These are phyloP conservation scores for Apis mellifera DNA, from an alignment of 1,140 invertebrate species.

Conservation along the genomic window Amel_HAv3.1 CM009932.2:10862501-10863000, in stretches of 20 bases:
- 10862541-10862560: conserved; percentile 31
- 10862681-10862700: conserved; percentile 39
- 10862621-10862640: conserved; percentile 40
- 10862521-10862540: background rate
- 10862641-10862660: conserved; percentile 37
- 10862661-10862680: conserved; percentile 30
- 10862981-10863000: conserved; percentile 20
- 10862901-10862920: conserved; percentile 61
- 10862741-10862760: conserved; percentile 49
- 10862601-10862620: conserved; percentile 35
- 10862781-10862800: conserved; percentile 58
- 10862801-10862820: conserved; percentile 64
- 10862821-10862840: conserved; percentile 79
- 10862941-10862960: conserved; percentile 54
- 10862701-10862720: conserved; percentile 46
- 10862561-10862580: conserved; percentile 47
- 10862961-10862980: conserved; percentile 44
- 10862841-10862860: conserved; percentile 79
- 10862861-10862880: conserved; percentile 76
- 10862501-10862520: background rate
- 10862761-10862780: conserved; percentile 42
- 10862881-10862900: conserved; percentile 77
- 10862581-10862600: conserved; percentile 58
- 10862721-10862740: conserved; percentile 28
- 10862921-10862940: background rate